These are phyloP conservation scores for Abrostola tripartita DNA, from an alignment of 2,888 invertebrate genomes.

Conservation along the genomic window DNA sequence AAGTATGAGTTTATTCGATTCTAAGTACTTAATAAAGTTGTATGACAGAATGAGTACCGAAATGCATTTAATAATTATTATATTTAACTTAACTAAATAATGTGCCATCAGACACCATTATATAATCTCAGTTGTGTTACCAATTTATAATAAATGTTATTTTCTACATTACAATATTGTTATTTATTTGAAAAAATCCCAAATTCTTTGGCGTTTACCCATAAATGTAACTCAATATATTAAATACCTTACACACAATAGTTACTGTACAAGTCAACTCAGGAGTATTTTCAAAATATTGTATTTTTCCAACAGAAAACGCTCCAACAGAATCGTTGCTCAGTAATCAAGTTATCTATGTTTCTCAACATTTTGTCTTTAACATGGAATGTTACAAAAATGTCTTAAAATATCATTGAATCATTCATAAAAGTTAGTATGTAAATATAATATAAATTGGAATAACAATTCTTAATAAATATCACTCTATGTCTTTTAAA, in stretches of 20 bases:
- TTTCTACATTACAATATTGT: conserved; percentile 32
- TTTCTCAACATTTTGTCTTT: conserved; percentile 34
- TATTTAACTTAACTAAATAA: conserved; percentile 61
- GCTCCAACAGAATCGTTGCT: background rate
- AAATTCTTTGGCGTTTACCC: conserved; percentile 19
- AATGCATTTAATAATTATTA: conserved; percentile 67
- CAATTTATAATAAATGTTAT: conserved; percentile 61
- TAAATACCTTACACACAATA: background rate
- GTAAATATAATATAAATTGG: conserved; percentile 22
- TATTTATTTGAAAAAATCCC: conserved; percentile 28
- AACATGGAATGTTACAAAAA: conserved; percentile 48
- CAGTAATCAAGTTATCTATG: conserved; percentile 10
- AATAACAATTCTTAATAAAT: conserved; percentile 29
- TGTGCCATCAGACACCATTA: conserved; percentile 69
- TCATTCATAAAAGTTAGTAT: conserved; percentile 17
- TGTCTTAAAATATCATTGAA: conserved; percentile 21
- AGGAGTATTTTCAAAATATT: background rate
- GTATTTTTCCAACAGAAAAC: background rate
- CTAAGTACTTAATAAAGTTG: conserved; percentile 39
- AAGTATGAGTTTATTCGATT: conserved; percentile 37
- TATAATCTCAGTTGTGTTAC: conserved; percentile 68
- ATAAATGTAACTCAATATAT: conserved; percentile 1
- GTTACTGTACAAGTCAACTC: background rate
- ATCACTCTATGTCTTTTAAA: conserved; percentile 35
- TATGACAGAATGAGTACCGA: conserved; percentile 62